A percentile compares a stretch with the other conserved stretches of the same genome.
These are phyloP conservation scores for Trichonephila inaurata DNA, from an alignment of 1,140 invertebrate species.

Conservation along the genomic window DNA sequence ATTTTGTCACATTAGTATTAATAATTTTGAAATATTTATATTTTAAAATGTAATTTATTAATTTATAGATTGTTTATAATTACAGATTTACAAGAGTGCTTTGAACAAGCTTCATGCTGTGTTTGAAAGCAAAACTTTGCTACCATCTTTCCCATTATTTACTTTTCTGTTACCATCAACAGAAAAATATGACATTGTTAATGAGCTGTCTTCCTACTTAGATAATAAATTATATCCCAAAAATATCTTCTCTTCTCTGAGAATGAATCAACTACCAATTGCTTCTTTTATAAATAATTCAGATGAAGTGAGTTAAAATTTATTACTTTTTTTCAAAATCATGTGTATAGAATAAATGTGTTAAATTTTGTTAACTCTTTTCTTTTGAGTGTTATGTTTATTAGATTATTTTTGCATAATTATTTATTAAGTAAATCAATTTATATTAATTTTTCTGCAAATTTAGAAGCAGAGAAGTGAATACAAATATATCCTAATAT, in stretches of 20 bases:
- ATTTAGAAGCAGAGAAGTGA: no score
- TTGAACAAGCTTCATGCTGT: background rate
- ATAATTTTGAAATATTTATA: no score
- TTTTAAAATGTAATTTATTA: no score
- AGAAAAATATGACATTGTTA: constrained; percentile 24
- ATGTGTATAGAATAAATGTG: no score
- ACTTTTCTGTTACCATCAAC: background rate
- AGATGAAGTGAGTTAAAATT: constrained; percentile 11
- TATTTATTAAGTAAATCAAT: no score
- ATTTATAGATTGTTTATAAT: no score
- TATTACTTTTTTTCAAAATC: background rate
- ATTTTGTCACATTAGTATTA: no score
- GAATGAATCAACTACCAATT: constrained; percentile 17
- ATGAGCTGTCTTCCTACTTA: constrained; percentile 10
- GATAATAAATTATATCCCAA: background rate
- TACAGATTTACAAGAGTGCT: background rate
- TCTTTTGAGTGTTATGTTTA: no score
- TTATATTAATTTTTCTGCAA: no score
- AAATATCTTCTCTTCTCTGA: constrained; percentile 9
- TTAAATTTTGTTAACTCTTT: no score
- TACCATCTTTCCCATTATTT: constrained; percentile 32
- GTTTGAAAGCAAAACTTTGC: background rate
- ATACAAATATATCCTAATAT: no score
- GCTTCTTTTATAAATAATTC: background rate
- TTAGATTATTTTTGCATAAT: no score